phyloP scores from a whole-genome alignment of 2,113 vertebrate species.

The Elephantulus edwardii region DNA sequence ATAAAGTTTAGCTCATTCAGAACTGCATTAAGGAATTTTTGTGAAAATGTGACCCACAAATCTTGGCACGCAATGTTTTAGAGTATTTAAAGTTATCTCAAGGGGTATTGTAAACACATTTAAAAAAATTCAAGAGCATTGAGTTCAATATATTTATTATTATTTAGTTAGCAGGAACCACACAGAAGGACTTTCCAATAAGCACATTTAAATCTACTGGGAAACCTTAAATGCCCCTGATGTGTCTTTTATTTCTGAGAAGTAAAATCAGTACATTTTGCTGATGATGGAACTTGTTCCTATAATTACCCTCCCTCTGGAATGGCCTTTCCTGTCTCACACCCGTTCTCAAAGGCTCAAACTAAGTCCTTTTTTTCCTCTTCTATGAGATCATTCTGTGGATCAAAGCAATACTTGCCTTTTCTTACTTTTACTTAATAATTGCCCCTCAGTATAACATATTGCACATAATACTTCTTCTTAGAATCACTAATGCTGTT shows the following conservation, averaged over 20 bases:
- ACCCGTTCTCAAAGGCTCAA: background rate
- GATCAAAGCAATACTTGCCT: background rate
- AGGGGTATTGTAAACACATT: background rate
- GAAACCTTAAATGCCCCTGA: background rate
- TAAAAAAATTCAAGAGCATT: background rate
- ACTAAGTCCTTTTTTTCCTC: background rate
- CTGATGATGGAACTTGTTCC: background rate
- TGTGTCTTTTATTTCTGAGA: background rate
- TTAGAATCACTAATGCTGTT: background rate
- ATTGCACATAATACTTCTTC: background rate
- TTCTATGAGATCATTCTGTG: background rate
- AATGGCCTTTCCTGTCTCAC: background rate
- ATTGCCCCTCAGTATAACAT: background rate
- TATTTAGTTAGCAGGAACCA: background rate
- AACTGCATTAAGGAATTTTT: background rate
- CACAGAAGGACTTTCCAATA: background rate
- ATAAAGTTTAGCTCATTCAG: background rate
- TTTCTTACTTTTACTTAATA: background rate
- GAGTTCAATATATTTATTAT: background rate
- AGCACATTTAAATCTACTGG: slow-evolving; percentile 11
- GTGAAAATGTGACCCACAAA: background rate
- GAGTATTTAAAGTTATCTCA: background rate
- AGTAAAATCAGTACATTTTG: slow-evolving; percentile 27
- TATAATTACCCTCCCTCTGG: background rate
- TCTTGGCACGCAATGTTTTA: background rate